Evolutionary conservation across 1,140 invertebrate genomes (phyloP).

Genomic region (Limonius californicus): DNA sequence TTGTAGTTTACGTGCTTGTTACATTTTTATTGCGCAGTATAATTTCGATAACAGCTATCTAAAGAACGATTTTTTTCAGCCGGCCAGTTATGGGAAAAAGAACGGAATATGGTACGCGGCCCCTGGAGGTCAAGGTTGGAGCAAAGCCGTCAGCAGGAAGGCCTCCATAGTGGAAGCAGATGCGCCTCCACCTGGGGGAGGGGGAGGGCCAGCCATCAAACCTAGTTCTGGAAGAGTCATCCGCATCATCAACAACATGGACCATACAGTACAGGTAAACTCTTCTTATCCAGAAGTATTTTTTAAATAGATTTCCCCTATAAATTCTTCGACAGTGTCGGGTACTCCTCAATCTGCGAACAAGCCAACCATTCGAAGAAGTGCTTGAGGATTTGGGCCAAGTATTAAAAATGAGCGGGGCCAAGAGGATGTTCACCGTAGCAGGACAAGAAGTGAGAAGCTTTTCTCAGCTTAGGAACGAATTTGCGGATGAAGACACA

Average conservation of each 20-base stretch:
- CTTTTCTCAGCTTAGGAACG: conserved; percentile 86
- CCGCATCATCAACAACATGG: conserved; percentile 86
- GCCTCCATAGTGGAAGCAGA: conserved; percentile 69
- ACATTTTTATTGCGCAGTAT: not conserved
- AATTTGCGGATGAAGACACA: conserved; percentile 86
- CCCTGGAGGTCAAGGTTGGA: conserved; percentile 55
- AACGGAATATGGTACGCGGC: conserved; percentile 81
- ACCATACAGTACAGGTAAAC: conserved; percentile 81
- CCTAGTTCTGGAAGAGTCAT: conserved; percentile 81
- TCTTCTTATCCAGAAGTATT: not conserved
- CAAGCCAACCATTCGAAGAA: conserved; percentile 90
- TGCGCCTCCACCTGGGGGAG: conserved; percentile 55
- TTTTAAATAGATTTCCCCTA: conserved; percentile 21
- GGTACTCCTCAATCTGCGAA: conserved; percentile 85
- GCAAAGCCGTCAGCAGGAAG: conserved; percentile 62
- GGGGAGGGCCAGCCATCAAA: conserved; percentile 66
- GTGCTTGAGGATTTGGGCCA: conserved; percentile 90
- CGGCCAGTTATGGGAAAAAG: conserved; percentile 82
- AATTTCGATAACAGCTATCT: not conserved
- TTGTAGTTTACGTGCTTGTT: not conserved
- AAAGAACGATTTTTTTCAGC: conserved; percentile 50
- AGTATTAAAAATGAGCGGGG: conserved; percentile 85
- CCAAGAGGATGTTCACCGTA: conserved; percentile 85
- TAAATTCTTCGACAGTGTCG: conserved; percentile 62
- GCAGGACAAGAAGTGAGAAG: conserved; percentile 88